These are phyloP conservation scores for Chaetodon auriga DNA, from an alignment of 2,113 vertebrate genomes.

Conservation along the genomic window DNA sequence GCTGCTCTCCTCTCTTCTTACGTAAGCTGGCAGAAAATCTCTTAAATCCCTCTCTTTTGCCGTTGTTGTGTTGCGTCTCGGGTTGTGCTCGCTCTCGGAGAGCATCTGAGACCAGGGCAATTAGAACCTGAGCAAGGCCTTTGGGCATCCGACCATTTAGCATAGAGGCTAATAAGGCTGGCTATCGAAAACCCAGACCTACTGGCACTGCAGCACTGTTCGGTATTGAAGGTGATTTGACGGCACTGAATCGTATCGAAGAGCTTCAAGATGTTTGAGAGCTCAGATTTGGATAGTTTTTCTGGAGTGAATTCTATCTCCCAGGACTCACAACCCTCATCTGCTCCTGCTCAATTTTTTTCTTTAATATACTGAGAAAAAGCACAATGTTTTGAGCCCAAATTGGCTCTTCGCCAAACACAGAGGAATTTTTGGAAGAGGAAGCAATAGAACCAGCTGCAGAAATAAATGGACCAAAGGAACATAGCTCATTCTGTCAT, in stretches of 20 bases:
- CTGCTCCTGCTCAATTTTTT: not conserved
- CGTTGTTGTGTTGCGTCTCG: constrained; percentile 88
- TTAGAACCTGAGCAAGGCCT: constrained; percentile 70
- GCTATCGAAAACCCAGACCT: constrained; percentile 16
- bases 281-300: constrained; percentile 15
- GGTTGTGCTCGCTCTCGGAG: constrained; percentile 70
- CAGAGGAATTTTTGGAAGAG: not conserved
- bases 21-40: constrained; percentile 81
- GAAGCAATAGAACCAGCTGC: not conserved
- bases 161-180: constrained; percentile 70
- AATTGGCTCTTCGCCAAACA: not conserved
- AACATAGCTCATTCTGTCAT: not conserved
- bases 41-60: constrained; percentile 78
- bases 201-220: constrained; percentile 3
- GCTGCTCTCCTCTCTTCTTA: constrained; percentile 72
- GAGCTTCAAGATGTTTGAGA: constrained; percentile 49
- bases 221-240: constrained; percentile 39
- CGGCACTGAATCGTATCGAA: constrained; percentile 41
- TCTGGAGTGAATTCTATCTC: constrained; percentile 9
- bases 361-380: not conserved
- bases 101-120: constrained; percentile 86
- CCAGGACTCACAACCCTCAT: not conserved
- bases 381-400: not conserved
- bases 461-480: not conserved
- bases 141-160: constrained; percentile 74